These are phyloP conservation scores for Bufotes viridis DNA, from an alignment of 2,797 vertebrate species.

Conservation along the genomic window DNA sequence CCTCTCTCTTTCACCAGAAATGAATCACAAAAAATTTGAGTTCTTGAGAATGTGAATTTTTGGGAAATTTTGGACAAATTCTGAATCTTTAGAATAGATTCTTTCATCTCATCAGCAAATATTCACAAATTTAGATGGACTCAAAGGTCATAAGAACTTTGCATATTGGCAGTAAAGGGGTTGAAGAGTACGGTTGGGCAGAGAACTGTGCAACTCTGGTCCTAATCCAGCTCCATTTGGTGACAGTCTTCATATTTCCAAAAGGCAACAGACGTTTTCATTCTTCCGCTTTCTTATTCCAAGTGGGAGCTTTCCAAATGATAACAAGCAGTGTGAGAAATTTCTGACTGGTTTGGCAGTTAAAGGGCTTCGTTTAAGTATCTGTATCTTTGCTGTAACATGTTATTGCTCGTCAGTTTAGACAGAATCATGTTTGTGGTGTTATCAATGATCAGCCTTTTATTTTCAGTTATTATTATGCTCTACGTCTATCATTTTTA, in stretches of 20 bases:
- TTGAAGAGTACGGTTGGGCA: background rate
- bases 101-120: background rate
- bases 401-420: background rate
- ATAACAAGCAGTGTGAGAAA: background rate
- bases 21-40: too few species aligned
- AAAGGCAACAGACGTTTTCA: slow-evolving; percentile 45
- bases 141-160: background rate
- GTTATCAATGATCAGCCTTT: background rate
- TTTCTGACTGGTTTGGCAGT: background rate
- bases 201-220: slow-evolving; percentile 32
- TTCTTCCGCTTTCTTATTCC: slow-evolving; percentile 15
- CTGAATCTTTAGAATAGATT: too few species aligned
- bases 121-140: background rate
- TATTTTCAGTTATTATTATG: background rate
- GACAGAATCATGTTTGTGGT: background rate
- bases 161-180: background rate
- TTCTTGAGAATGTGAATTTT: too few species aligned
- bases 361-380: slow-evolving; percentile 4
- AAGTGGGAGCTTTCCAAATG: slow-evolving; percentile 25
- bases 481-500: too few species aligned
- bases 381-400: background rate
- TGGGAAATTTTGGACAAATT: too few species aligned
- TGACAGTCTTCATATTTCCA: slow-evolving; percentile 37
- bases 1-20: too few species aligned
- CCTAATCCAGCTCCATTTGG: slow-evolving; percentile 37